Evolutionary conservation across 2,888 invertebrate species (phyloP).

Genomic region (Apamea epomidion): DNA sequence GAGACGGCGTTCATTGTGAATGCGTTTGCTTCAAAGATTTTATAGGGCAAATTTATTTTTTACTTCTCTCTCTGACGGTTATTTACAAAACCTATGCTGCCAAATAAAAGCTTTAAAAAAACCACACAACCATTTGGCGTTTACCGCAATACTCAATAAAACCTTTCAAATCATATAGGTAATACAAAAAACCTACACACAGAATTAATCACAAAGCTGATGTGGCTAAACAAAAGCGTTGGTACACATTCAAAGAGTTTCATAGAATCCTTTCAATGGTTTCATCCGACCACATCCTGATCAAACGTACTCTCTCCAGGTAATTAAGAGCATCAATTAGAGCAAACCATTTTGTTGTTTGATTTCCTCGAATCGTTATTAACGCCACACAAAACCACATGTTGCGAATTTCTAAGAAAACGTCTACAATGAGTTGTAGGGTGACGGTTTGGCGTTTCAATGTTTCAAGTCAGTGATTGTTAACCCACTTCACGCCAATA

Average conservation of each 20-base stretch:
- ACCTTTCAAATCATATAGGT: not conserved
- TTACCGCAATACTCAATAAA: not conserved
- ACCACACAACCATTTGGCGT: too few relatives aligned
- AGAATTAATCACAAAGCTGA: not conserved
- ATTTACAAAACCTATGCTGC: not conserved
- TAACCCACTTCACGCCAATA: conserved; percentile 5
- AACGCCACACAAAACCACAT: not conserved
- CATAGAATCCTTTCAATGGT: not conserved
- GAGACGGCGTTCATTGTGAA: conserved; percentile 26
- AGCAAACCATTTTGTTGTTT: not conserved
- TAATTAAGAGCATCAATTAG: not conserved
- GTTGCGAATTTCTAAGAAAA: not conserved
- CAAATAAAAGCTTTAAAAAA: not conserved
- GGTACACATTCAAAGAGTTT: not conserved
- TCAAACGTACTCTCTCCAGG: not conserved
- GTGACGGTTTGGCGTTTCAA: not conserved
- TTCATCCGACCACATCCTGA: not conserved
- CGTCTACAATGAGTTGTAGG: too few relatives aligned
- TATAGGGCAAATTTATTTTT: conserved; percentile 7
- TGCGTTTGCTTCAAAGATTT: conserved; percentile 19
- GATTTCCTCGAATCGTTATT: not conserved
- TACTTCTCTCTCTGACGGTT: not conserved
- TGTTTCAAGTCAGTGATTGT: not conserved
- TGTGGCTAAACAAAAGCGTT: not conserved
- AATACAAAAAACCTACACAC: not conserved